These are phyloP conservation scores for Cygnus atratus DNA, from an alignment of 2,113 vertebrate species.

Conservation along the genomic window DNA sequence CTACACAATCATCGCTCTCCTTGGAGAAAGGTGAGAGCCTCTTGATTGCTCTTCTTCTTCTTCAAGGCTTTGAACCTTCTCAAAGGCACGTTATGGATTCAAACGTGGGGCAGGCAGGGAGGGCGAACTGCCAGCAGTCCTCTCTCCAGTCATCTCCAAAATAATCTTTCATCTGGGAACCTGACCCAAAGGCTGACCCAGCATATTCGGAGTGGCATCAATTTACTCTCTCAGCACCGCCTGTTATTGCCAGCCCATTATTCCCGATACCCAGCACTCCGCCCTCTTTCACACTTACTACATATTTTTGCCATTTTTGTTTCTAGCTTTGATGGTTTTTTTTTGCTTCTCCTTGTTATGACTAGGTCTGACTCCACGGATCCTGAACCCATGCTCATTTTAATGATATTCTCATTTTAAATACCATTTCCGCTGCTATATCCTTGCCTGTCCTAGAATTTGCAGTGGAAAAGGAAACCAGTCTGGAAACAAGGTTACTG, in stretches of 20 bases:
- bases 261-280: neutral
- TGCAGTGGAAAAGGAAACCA: slow-evolving; percentile 37
- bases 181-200: neutral
- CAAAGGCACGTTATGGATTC: neutral
- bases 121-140: neutral
- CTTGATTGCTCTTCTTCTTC: neutral
- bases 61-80: neutral
- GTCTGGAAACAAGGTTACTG: slow-evolving; percentile 52
- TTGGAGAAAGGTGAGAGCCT: neutral
- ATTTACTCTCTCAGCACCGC: neutral
- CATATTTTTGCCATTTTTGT: neutral
- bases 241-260: neutral
- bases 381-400: neutral
- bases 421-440: neutral
- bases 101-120: neutral
- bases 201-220: neutral
- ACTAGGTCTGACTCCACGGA: neutral
- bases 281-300: neutral
- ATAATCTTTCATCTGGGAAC: neutral
- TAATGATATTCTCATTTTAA: neutral
- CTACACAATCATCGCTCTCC: neutral
- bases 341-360: neutral
- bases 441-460: slow-evolving; percentile 33
- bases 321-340: neutral
- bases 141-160: neutral